Base-by-base conservation (phyloP, 2,797 vertebrate genomes). In the Fundulus diaphanus region DNA sequence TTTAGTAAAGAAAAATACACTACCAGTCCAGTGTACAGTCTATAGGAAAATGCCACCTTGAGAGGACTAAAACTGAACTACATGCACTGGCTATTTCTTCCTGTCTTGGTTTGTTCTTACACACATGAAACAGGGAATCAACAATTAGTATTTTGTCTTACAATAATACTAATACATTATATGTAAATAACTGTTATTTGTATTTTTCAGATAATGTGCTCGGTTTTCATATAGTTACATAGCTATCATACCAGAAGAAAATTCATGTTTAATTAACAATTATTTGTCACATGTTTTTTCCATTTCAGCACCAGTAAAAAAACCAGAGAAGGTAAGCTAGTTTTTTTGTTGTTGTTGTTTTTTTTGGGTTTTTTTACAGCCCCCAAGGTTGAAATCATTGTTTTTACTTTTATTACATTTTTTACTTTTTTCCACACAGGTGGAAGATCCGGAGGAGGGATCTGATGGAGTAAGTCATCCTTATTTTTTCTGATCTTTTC, bases 381-480 rank as follows among this genome's bases (percentile, higher is more conserved):
- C 12, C n/a, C 8, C 3, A 48, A 33, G 31, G 11, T 37, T 54
- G n/a, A 56, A 31, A 48, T 35, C 22, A 22, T 35, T 35, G 20
- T 35, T 22, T 37, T 63, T 63, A 35, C 9, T 37, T 24, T 11
- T 22, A 24, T 63, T 63, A 35, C 9, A 22, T 24, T 11, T 63
- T 37, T 61, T 7, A 42, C 18, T 35, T 37, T 61, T 63, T 37
- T 33, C 37, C 59, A 63, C 33, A 0, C 33, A 0, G 59, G 33
- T 16, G 20, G 18, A 37, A 3, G 0, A 9, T 16, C 13, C 3
- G 46, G 15, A 48, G 1, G 57, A 24, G 20, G 57, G 18, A 5
- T 49, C 65, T 27, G 70, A 56, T 0, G 67, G 24, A 31, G 85
- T 88, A 77, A 84, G 54, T 18, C 54, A 73, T 37, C 18, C 57